Conservation (phyloP, 2,888 invertebrate genomes). For the Athrips mouffetella region DNA sequence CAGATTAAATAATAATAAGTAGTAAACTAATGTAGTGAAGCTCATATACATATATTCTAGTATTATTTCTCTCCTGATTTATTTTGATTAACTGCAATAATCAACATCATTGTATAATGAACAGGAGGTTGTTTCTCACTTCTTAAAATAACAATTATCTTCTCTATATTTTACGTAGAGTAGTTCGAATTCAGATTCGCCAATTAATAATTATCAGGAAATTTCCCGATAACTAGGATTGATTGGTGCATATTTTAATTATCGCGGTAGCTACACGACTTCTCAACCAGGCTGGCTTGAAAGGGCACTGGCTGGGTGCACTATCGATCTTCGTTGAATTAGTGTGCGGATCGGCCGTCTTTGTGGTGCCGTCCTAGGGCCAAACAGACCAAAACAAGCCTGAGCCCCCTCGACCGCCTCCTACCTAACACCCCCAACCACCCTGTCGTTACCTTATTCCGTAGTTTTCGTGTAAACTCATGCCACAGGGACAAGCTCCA, state of each 20-base stretch:
- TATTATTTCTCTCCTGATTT: no score
- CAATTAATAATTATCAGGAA: no score
- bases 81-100: no score
- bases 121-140: no score
- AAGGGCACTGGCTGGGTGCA: conserved; percentile 70
- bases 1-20: no score
- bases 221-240: neutral
- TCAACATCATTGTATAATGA: no score
- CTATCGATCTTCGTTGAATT: conserved; percentile 78
- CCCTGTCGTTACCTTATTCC: conserved; percentile 60
- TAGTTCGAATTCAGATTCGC: no score
- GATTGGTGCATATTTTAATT: conserved; percentile 57
- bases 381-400: conserved; percentile 78
- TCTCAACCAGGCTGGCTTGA: conserved; percentile 59
- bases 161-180: no score
- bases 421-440: conserved; percentile 39
- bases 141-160: no score
- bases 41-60: no score
- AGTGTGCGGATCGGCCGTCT: conserved; percentile 77
- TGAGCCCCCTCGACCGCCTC: conserved; percentile 43
- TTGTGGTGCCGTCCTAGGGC: conserved; percentile 73
- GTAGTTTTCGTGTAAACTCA: conserved; percentile 45
- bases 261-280: conserved; percentile 31
- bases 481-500: conserved; percentile 35
- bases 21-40: no score